Base-by-base conservation (phyloP, 1,140 invertebrate species). In the Kradibia gibbosae region DNA sequence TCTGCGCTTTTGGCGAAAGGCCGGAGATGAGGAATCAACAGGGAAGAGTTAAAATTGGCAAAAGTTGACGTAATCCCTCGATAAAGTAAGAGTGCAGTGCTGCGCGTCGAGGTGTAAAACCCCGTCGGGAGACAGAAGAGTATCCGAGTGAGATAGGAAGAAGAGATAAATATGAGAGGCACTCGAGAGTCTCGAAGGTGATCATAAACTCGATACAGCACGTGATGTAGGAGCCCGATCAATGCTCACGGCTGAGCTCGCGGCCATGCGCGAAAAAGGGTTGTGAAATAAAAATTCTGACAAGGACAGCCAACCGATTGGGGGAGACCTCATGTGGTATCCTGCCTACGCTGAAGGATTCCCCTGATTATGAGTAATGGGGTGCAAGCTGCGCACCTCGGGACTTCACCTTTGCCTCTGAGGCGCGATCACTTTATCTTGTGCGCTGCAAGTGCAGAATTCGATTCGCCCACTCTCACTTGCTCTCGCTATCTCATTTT, bases 121-220 rank as follows among this genome's bases (percentile, higher is more conserved):
- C 8, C 45, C 8, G 8, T 36, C 60, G 60, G 3, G 60, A 36
- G 60, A 36, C 28, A 36, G 28, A 36, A 36, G 34, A 62, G 50
- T 42, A 60, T 55, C 17, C 53, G 55, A 76, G 74, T 45, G 55
- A 17, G 39, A 25, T 28, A 70, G 11, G 20, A 22, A 42, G 65
- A 20, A 53, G 45, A 31, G 42, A 53, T 28, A 20, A n/a, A 4
- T 71, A 39, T 76, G 42, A 75, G 79, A 75, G 15, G 45, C 3
- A 65, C 62, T 36, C 34, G 22, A 25, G n/a, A 28, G 42, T 36
- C n/a, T 81, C 82, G 84, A 84, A 84, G 81, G 70, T 74, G 82
- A 83, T 82, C 85, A 83, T 84, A 85, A 86, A 85, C 82, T 85
- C 84, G 83, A 86, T 84, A 80, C 22, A 28, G 53, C 75, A 60